Conservation (phyloP, 1,140 invertebrate genomes). For the Zaprionus gabonicus region DNA sequence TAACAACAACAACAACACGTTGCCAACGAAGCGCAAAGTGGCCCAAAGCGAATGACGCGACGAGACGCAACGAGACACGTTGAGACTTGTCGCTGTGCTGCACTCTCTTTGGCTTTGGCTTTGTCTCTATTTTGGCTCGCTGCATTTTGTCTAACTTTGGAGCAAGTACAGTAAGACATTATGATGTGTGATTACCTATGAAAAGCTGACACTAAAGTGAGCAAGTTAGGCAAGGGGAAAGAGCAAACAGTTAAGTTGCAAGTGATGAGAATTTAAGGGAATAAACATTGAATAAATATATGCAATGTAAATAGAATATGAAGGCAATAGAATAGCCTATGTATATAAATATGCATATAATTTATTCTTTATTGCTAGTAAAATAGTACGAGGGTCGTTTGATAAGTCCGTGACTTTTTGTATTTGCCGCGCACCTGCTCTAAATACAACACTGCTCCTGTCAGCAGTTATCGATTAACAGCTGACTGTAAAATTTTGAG, state of each 20-base stretch:
- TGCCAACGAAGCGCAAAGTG: slow-evolving; percentile 53
- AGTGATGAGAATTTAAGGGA: too few species aligned
- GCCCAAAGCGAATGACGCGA: slow-evolving; percentile 11
- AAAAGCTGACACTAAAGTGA: not conserved
- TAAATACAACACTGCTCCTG: too few species aligned
- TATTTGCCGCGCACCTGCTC: too few species aligned
- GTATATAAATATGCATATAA: too few species aligned
- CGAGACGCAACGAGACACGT: not conserved
- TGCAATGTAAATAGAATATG: too few species aligned
- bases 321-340: too few species aligned
- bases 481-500: too few species aligned
- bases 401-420: too few species aligned
- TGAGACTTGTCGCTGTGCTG: slow-evolving; percentile 2
- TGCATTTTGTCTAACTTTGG: not conserved
- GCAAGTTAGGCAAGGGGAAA: not conserved
- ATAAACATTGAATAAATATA: too few species aligned
- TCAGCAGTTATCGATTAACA: too few species aligned
- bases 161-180: not conserved
- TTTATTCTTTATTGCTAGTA: too few species aligned
- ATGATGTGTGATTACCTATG: not conserved
- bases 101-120: not conserved
- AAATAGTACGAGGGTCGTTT: too few species aligned
- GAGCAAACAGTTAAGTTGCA: not conserved
- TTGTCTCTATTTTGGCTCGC: slow-evolving; percentile 14
- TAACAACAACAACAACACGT: not conserved